Evolutionary conservation across 2,113 vertebrate species (phyloP).

Genomic region (Chloropsis hardwickii): DNA sequence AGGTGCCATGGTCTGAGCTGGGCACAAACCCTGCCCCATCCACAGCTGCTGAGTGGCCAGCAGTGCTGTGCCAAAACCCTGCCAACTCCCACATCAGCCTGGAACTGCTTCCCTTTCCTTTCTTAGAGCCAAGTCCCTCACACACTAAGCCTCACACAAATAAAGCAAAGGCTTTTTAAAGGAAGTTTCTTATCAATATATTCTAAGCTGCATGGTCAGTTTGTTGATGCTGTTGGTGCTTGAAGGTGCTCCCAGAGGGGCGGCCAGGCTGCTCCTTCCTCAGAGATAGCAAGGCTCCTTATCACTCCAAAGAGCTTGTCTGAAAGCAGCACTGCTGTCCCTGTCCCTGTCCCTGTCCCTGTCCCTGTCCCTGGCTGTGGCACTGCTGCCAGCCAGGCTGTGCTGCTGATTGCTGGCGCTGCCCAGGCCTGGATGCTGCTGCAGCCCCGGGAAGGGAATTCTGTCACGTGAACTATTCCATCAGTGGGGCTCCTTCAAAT

Average conservation of each 20-base stretch:
- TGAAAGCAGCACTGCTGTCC: neutral
- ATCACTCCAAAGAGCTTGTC: neutral
- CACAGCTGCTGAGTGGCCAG: fast-evolving
- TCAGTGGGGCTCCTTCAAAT: neutral
- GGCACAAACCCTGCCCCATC: fast-evolving
- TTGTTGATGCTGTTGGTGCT: no score
- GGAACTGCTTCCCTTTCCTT: no score
- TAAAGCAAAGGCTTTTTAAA: neutral
- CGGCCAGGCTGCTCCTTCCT: fast-evolving
- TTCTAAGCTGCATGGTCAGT: fast-evolving
- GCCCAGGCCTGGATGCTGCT: neutral
- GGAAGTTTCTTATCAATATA: neutral
- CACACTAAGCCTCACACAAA: neutral
- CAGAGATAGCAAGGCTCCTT: neutral
- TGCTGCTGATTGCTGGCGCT: neutral
- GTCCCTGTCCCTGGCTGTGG: neutral
- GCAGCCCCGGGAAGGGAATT: neutral
- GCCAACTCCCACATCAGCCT: fast-evolving
- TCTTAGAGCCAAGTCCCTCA: neutral
- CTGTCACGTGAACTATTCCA: neutral
- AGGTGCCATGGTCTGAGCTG: no score
- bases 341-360: neutral
- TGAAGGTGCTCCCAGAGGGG: neutral
- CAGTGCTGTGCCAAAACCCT: neutral
- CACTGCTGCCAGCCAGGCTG: neutral